Evolutionary conservation across 2,888 invertebrate genomes (phyloP).

Genomic region (Eilema griseolum): DNA sequence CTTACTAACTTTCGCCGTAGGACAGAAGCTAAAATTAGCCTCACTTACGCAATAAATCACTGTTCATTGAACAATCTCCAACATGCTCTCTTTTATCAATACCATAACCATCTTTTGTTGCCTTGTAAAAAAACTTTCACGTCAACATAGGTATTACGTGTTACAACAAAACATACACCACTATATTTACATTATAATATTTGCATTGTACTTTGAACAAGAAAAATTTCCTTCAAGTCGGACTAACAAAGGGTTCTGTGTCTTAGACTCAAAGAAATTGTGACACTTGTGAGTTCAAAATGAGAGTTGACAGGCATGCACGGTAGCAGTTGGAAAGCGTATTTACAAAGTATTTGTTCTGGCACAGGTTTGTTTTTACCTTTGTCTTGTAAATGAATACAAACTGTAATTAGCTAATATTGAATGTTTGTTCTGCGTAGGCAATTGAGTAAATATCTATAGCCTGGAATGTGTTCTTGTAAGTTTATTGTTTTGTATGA

Average conservation of each 20-base stretch:
- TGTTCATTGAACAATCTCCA: conserved; percentile 12
- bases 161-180: conserved; percentile 39
- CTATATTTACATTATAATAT: conserved; percentile 44
- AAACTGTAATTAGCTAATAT: conserved; percentile 55
- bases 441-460: conserved; percentile 50
- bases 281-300: conserved; percentile 45
- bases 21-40: conserved; percentile 10
- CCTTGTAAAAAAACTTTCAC: conserved; percentile 43
- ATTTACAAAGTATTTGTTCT: conserved; percentile 58
- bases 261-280: conserved; percentile 35
- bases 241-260: conserved; percentile 16
- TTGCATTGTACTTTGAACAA: conserved; percentile 41
- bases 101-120: conserved; percentile 14
- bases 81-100: conserved; percentile 1
- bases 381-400: conserved; percentile 48
- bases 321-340: conserved; percentile 55
- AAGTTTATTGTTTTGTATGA: conserved; percentile 10
- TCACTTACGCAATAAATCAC: conserved; percentile 16
- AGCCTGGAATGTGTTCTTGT: conserved; percentile 38
- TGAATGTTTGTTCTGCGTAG: conserved; percentile 47
- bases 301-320: conserved; percentile 57
- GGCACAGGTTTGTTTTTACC: conserved; percentile 44
- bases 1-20: conserved; percentile 2
- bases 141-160: conserved; percentile 30
- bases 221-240: conserved; percentile 14